Evolutionary conservation across 2,888 invertebrate species (phyloP), one percentile per base, ranked within the genome.

Genomic region (Tenthredo distinguenda): DNA sequence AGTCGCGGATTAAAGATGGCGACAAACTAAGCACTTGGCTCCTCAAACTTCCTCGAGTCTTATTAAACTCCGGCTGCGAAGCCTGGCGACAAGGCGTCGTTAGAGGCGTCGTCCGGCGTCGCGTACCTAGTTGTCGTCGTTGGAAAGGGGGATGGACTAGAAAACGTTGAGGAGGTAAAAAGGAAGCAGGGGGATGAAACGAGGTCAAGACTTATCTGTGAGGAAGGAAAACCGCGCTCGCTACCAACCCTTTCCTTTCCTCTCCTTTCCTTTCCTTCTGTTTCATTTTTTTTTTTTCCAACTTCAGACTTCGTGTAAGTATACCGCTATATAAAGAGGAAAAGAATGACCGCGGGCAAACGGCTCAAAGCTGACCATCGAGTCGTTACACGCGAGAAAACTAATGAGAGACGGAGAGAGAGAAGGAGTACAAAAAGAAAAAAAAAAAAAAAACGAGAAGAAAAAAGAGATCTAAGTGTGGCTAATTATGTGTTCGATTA

Each of bases 11-110:
- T 62, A 62, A 43, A 37, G 43, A 74, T 74, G 72, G 21, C 72
- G 21, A 55, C 77, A 77, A 77, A 77, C 77, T n/a, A 77, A 77
- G 77, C 77, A 55, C 77, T 50, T 34, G 77, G 77, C 47, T 77
- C 34, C 77, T 50, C 77, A 77, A 77, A 47, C 77, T 77, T 77
- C 18, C 55, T 55, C 77, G 26, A 50, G 77, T 40, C 77, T 77
- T 77, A 77, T 77, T 77, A 77, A 77, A 77, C 77, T 55, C 77
- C 55, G 26, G n/a, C 55, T 74, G 21, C n/a, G 12, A 74, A 47
- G 31, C 21, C 31, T 77, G 77, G 55, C 77, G 77, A 77, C 37
- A 55, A 47, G 77, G 26, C 77, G 77, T 77, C 77, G 77, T 77
- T 77, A 77, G 77, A 77, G 77, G 34, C 77, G 77, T 77, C 77